Base-by-base conservation (phyloP, 1,140 invertebrate genomes). In the Drosophila gunungcola region DNA sequence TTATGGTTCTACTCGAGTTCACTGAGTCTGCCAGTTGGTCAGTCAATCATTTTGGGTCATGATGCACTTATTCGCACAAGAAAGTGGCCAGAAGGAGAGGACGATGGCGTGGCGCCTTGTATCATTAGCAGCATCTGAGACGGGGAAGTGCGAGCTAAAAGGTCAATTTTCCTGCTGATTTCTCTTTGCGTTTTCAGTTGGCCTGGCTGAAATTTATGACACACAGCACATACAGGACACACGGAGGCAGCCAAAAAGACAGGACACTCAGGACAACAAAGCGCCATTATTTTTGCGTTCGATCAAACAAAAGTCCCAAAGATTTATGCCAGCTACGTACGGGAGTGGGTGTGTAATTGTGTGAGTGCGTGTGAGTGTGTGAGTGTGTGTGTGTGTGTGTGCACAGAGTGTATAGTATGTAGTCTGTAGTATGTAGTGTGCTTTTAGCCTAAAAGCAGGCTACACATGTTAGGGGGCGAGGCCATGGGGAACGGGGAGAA, bases 231-330 rank as follows among this genome's bases (percentile, higher is more conserved):
- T 27, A 34, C 29, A 43, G 6, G 38, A 42, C 48, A 46, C 16
- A 13, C 27, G n/a, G 27, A 41, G n/a, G 53, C 10, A 9, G 25
- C 27, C 27, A 48, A 29, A 29, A 25, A 5, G 25, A 48, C 10
- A 13, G 25, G 41, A 51, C 49, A 56, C 41, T 36, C 41, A 21
- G 41, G 61, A 60, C 79, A 81, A 85, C 82, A 86, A 78, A 75
- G 83, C 78, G 82, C 83, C 74, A 88, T 85, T 85, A 85, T 78
- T 85, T 85, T 85, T 85, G 83, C 83, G 74, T 85, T 85, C 83
- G 82, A 85, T 85, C 82, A 85, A 88, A 88, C 83, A 85, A 88
- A 85, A 85, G 75, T 85, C 61, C 57, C 65, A 56, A 83, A 85
- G 82, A 85, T 82, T 85, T 85, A 85, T 85, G 83, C 61, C 69